phyloP scores from a whole-genome alignment of 2,888 invertebrate species.

The Caenorhabditis sp. region DNA sequence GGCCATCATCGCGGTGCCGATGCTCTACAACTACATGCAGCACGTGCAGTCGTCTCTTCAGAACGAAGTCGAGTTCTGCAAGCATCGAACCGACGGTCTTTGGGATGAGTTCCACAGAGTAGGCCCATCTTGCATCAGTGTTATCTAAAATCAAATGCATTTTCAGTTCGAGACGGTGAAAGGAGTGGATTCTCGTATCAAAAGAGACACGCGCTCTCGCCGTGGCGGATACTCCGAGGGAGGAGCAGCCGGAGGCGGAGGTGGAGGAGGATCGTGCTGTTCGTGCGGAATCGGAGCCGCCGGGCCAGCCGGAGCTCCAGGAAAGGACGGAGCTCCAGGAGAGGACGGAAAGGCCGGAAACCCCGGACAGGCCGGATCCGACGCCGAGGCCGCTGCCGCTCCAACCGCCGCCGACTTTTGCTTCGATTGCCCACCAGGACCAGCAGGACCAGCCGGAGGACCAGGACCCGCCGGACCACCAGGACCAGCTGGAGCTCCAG shows the following conservation, averaged over 20 bases:
- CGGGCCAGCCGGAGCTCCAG: conserved; percentile 70
- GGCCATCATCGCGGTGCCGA: conserved; percentile 77
- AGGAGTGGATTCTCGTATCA: conserved; percentile 62
- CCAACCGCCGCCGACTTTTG: conserved; percentile 67
- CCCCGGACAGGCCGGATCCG: conserved; percentile 64
- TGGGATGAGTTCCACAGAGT: conserved; percentile 71
- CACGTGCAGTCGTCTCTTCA: conserved; percentile 76
- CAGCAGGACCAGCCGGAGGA: conserved; percentile 69
- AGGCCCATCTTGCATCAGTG: neutral
- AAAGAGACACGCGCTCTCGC: conserved; percentile 58
- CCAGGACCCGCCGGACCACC: conserved; percentile 70
- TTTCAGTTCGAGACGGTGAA: conserved; percentile 64
- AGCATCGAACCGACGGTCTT: conserved; percentile 70
- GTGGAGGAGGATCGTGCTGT: conserved; percentile 65
- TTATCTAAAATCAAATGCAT: neutral
- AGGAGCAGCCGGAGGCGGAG: conserved; percentile 47
- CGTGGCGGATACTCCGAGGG: conserved; percentile 51
- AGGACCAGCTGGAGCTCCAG: conserved; percentile 68
- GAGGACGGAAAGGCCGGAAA: conserved; percentile 72
- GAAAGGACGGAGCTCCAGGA: conserved; percentile 66
- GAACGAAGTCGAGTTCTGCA: conserved; percentile 74
- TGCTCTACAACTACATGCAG: conserved; percentile 79
- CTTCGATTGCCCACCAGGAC: conserved; percentile 72
- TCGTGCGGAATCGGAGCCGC: conserved; percentile 70
- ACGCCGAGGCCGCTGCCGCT: conserved; percentile 57